phyloP scores from a whole-genome alignment of 1,140 invertebrate species.

The Drosophila willistoni region DNA sequence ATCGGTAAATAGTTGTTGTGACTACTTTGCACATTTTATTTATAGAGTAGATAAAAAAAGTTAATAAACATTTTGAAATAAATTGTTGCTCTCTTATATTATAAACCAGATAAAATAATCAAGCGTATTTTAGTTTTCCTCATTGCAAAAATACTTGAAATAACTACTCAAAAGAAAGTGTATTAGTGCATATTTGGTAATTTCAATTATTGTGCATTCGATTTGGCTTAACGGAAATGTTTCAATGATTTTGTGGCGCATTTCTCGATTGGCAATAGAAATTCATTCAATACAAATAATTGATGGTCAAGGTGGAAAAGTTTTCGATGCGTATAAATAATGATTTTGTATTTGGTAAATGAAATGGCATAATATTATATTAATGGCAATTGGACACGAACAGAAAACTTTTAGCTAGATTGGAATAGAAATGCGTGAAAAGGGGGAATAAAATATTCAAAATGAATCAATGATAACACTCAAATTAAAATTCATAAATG shows the following conservation, averaged over 20 bases:
- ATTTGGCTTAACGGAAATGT: slow-evolving; percentile 37
- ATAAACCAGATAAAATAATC: no score
- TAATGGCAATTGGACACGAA: slow-evolving; percentile 64
- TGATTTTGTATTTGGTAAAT: slow-evolving; percentile 72
- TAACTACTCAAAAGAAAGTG: neutral
- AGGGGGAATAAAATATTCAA: neutral
- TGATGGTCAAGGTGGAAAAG: slow-evolving; percentile 40
- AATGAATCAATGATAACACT: neutral
- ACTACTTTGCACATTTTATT: no score
- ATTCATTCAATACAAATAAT: slow-evolving; percentile 47
- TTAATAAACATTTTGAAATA: no score
- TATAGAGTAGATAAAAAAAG: no score
- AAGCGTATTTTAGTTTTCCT: neutral
- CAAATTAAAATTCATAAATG: neutral
- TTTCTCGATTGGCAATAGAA: slow-evolving; percentile 20
- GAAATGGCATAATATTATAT: slow-evolving; percentile 61
- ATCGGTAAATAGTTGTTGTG: neutral
- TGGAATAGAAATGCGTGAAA: slow-evolving; percentile 40
- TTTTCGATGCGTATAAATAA: slow-evolving; percentile 67
- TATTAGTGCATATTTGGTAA: slow-evolving; percentile 9
- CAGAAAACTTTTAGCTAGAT: slow-evolving; percentile 68
- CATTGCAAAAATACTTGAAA: neutral
- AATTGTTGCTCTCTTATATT: no score
- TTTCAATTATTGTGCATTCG: slow-evolving; percentile 14
- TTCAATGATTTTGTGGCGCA: slow-evolving; percentile 30